A percentile compares a stretch with the other conserved stretches of the same genome.
Evolutionary conservation across 2,888 invertebrate genomes (phyloP).

Genomic region (Micropterix aruncella): DNA sequence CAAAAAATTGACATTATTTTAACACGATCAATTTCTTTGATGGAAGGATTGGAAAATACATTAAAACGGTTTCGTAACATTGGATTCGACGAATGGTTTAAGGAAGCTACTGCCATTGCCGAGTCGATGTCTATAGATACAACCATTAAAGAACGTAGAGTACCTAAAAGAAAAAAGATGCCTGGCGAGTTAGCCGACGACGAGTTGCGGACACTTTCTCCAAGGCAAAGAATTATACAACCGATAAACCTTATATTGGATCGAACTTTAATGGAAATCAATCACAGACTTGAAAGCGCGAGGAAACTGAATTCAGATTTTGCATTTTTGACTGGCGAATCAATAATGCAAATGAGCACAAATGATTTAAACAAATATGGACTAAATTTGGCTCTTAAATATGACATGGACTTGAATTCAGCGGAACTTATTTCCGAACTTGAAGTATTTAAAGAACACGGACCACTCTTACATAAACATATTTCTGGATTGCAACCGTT

Average conservation of each 20-base stretch:
- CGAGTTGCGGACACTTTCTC: constrained; percentile 1
- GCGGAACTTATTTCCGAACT: no score
- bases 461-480: no score
- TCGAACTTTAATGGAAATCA: constrained; percentile 1
- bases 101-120: constrained; percentile 2
- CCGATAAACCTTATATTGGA: constrained; percentile 1
- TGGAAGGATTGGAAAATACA: constrained; percentile 9
- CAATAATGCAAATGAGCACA: no score
- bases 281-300: no score
- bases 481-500: no score
- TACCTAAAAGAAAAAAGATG: background rate
- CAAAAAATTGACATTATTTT: constrained; percentile 6
- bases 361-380: constrained; percentile 1
- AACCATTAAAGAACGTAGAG: constrained; percentile 2
- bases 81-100: constrained; percentile 5
- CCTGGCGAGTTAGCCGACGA: constrained; percentile 2
- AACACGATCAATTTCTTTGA: constrained; percentile 3
- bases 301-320: no score
- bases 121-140: constrained; percentile 1
- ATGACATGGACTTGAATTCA: no score
- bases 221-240: constrained; percentile 1
- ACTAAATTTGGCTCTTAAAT: background rate
- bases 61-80: constrained; percentile 8
- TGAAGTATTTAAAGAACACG: no score
- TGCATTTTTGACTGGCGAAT: no score